A percentile compares a stretch with the other conserved stretches of the same genome.
Evolutionary conservation across 2,113 vertebrate genomes (phyloP).

Genomic region (Clupea harengus): DNA sequence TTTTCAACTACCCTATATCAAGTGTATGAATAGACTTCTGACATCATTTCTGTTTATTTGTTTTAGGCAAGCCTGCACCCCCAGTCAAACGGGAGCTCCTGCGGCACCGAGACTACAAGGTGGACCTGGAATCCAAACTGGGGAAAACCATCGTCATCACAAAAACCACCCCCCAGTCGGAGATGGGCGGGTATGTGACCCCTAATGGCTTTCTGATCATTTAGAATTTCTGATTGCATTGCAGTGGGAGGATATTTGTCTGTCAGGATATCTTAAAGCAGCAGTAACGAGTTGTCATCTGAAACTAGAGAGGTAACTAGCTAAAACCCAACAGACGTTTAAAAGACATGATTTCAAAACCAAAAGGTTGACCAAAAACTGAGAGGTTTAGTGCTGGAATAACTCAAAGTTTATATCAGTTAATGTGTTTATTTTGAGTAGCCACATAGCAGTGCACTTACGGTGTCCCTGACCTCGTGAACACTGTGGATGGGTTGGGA

Average conservation of each 20-base stretch:
- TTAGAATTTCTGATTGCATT: background rate
- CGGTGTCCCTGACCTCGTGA: background rate
- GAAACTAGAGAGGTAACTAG: too few species aligned
- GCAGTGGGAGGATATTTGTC: background rate
- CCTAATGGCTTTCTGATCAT: background rate
- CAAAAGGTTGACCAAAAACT: too few species aligned
- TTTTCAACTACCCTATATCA: too few species aligned
- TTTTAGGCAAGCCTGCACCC: constrained; percentile 80
- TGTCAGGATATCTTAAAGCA: too few species aligned
- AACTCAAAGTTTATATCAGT: too few species aligned
- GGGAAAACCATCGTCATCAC: constrained; percentile 98
- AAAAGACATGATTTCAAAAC: too few species aligned
- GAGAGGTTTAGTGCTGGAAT: too few species aligned
- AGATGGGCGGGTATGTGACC: constrained; percentile 85
- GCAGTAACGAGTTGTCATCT: too few species aligned
- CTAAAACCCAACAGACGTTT: too few species aligned
- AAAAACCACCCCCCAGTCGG: constrained; percentile 96
- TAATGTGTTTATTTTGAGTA: too few species aligned
- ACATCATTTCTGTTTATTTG: background rate
- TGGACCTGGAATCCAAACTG: constrained; percentile 98
- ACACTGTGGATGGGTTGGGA: background rate
- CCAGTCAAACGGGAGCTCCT: constrained; percentile 93
- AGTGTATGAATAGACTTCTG: background rate
- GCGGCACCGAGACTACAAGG: constrained; percentile 96
- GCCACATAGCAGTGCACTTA: too few species aligned